Evolutionary conservation across 92 coral and sea anemone genomes (phyloP).

Genomic region (Galaxea fascicularis): DNA sequence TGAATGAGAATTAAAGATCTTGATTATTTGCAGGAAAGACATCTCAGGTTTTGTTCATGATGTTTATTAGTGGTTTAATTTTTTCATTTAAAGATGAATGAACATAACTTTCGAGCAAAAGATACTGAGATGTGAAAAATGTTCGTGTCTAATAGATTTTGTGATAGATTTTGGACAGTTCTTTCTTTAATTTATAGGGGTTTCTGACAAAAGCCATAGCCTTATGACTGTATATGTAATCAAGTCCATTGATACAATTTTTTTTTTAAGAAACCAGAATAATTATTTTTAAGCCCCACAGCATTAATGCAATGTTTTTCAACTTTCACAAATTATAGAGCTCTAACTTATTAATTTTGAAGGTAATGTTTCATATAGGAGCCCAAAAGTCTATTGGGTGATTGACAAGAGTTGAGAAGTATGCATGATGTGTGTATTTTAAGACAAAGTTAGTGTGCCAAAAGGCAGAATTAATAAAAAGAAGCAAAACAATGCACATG

Average conservation of each 20-base stretch:
- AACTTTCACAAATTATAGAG: background rate
- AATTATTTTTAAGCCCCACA: background rate
- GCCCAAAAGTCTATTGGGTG: conserved; percentile 4
- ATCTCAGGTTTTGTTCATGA: background rate
- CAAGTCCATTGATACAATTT: background rate
- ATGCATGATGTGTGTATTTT: background rate
- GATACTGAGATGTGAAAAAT: background rate
- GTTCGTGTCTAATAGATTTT: conserved; percentile 1
- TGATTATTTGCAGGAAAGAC: background rate
- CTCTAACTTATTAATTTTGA: conserved; percentile 5
- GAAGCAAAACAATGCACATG: background rate
- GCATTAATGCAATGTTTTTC: background rate
- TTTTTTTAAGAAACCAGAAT: background rate
- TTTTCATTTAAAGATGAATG: background rate
- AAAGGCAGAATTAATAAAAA: background rate
- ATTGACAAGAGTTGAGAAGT: background rate
- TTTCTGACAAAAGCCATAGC: background rate
- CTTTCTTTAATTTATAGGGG: background rate
- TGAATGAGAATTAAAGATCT: background rate
- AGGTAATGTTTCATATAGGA: conserved; percentile 11
- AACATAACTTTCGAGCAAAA: background rate
- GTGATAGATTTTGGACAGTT: conserved; percentile 3
- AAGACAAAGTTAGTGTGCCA: background rate
- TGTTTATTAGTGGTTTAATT: background rate
- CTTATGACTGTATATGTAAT: background rate